Base-by-base conservation (phyloP, 2,113 vertebrate species). In the Oncorhynchus gorbuscha region DNA sequence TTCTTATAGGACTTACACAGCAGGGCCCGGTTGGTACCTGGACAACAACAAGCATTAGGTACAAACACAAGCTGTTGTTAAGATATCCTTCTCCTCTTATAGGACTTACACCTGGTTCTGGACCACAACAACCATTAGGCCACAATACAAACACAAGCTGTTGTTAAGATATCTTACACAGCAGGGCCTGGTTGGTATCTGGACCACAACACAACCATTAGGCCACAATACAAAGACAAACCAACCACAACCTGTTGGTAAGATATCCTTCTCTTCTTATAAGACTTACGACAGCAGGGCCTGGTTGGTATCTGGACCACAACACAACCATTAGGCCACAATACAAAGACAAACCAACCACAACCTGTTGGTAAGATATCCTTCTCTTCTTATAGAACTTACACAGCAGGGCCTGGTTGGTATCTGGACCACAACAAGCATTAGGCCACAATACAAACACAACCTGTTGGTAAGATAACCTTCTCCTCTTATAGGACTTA, bases 1-100 rank as follows among this genome's bases (percentile, higher is more conserved):
- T 1, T 32, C 32, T 32, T 32, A 32, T 32, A 49, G 48, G 95
- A 96, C 82, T 97, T 97, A 80, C 98, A 99, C 1, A 99, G 87
- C 72, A 99, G 93, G 0, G 96, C 98, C 2, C 97, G 92, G 89
- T 98, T 99, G 5, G 96, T 97, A 67, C 98, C 98, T n/a, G n/a
- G n/a, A n/a, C n/a, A n/a, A n/a, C n/a, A n/a, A n/a, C n/a, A n/a
- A n/a, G n/a, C n/a, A n/a, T n/a, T 22, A 13, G 14, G 5, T 8
- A 51, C 49, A 51, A 16, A 8, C 13, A 51, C 49, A 16, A 35
- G 5, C 32, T 35, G 32, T 35, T 35, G 48, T 0, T 49, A 49
- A 14, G 12, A 49, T 12, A 14, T 12, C 48, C 48, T 8, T 1
- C 48, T 9, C 48, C 0, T 35, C 32, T 35, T 6, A 35, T 35